Conservation (phyloP, 2,113 vertebrate species). For the Piprites chloris region DNA sequence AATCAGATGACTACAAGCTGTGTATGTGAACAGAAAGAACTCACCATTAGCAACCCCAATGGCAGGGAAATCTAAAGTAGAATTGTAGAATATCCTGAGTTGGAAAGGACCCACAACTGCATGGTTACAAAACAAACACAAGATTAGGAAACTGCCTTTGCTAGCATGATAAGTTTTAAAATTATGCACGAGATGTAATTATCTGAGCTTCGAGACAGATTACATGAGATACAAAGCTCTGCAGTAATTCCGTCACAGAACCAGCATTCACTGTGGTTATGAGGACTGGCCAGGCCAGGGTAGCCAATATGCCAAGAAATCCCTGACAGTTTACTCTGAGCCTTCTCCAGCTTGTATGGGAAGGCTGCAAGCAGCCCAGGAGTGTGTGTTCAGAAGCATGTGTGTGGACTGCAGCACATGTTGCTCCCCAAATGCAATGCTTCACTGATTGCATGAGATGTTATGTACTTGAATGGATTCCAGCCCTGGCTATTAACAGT, state of each 20-base stretch:
- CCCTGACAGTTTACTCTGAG: neutral
- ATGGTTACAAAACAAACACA: neutral
- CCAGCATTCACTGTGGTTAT: neutral
- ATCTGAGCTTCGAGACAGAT: neutral
- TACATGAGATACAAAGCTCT: neutral
- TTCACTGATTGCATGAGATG: neutral
- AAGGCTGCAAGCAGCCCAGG: neutral
- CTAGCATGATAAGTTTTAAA: neutral
- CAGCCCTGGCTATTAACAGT: neutral
- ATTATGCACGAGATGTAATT: neutral
- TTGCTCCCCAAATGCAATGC: neutral
- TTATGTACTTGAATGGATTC: neutral
- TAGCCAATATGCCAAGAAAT: neutral
- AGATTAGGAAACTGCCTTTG: neutral
- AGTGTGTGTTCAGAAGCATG: rapidly evolving
- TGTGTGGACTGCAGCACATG: neutral
- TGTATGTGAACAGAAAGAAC: neutral
- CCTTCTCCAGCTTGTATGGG: neutral
- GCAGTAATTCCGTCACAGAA: neutral
- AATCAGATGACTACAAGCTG: neutral
- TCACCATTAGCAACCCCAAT: neutral
- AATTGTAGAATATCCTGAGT: neutral
- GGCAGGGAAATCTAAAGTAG: neutral
- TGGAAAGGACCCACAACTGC: neutral
- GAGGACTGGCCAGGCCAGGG: neutral